Evolutionary conservation across 1,140 invertebrate species (phyloP).

Genomic region (Zaprionus vittiger): DNA sequence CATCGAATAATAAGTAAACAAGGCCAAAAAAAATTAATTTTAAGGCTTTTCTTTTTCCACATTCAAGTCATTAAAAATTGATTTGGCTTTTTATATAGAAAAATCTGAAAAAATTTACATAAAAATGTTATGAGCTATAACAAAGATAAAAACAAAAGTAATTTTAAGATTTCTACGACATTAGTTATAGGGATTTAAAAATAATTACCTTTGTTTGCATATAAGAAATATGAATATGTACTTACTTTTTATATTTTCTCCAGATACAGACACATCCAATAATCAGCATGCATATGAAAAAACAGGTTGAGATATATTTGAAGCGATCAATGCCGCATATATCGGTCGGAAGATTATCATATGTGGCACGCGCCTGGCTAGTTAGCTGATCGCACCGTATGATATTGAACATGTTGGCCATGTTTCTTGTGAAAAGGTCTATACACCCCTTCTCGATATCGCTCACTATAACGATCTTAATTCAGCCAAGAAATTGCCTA

Average conservation of each 20-base stretch:
- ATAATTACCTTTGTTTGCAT: too few species aligned
- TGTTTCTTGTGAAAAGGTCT: constrained; percentile 25
- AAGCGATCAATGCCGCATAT: constrained; percentile 63
- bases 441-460: neutral
- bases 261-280: constrained; percentile 54
- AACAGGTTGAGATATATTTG: constrained; percentile 55
- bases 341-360: constrained; percentile 66
- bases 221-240: neutral
- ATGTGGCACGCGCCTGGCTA: constrained; percentile 47
- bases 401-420: constrained; percentile 54
- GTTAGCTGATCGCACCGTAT: constrained; percentile 68
- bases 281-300: constrained; percentile 49
- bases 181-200: too few species aligned
- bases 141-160: too few species aligned
- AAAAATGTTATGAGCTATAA: too few species aligned
- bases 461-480: neutral
- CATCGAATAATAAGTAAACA: neutral
- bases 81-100: neutral
- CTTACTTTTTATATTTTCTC: constrained; percentile 62
- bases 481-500: constrained; percentile 1
- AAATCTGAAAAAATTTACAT: neutral
- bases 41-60: neutral
- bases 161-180: too few species aligned
- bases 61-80: neutral
- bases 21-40: neutral